Conservation (phyloP, 2,888 invertebrate genomes). For the Uloborus plumipes region DNA sequence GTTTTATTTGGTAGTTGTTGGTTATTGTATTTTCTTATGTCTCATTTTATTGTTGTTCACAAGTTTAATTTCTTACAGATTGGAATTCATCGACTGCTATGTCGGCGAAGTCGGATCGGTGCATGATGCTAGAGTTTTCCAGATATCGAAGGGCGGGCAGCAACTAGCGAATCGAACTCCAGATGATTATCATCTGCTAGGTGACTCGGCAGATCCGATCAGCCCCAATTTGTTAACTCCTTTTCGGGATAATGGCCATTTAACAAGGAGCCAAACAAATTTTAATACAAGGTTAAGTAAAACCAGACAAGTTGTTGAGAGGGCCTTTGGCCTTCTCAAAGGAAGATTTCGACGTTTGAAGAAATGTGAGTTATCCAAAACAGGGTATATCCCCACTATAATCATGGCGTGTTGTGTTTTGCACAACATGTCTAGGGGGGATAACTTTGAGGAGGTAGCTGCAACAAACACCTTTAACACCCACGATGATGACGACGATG, state of each 20-base stretch:
- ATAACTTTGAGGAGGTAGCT: background rate
- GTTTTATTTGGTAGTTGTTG: too few relatives aligned
- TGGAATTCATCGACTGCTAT: constrained; percentile 50
- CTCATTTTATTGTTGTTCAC: too few relatives aligned
- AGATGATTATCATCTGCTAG: constrained; percentile 24
- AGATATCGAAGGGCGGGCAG: constrained; percentile 48
- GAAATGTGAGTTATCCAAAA: background rate
- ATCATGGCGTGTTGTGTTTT: background rate
- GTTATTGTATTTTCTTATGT: too few relatives aligned
- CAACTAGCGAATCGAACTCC: background rate
- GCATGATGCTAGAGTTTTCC: constrained; percentile 65
- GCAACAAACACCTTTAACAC: too few relatives aligned
- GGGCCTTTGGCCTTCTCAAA: constrained; percentile 57
- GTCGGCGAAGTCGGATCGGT: constrained; percentile 65
- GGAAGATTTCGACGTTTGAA: background rate
- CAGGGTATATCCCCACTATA: background rate
- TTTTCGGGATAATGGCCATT: constrained; percentile 50
- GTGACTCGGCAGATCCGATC: constrained; percentile 63
- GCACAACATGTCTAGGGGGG: background rate
- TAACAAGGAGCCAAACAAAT: constrained; percentile 44
- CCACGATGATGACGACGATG: too few relatives aligned
- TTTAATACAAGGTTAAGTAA: constrained; percentile 36
- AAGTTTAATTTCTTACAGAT: too few relatives aligned
- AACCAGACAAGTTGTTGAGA: constrained; percentile 47
- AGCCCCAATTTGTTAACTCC: constrained; percentile 49